A percentile compares a stretch with the other conserved stretches of the same genome.
Conservation (phyloP, 2,113 vertebrate species). For the Gallinago media region DNA sequence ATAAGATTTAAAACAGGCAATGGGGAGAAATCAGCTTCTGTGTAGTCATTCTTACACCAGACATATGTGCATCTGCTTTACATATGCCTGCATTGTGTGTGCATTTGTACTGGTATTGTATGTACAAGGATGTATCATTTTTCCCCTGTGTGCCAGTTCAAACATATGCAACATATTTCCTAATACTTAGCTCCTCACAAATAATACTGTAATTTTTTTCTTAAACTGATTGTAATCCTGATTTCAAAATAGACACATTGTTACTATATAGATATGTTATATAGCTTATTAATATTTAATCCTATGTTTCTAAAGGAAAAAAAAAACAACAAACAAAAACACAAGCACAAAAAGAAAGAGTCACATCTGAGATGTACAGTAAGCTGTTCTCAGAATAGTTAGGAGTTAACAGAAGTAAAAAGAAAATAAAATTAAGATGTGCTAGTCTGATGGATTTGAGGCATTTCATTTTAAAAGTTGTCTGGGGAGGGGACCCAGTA, state of each 20-base stretch:
- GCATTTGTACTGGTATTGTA: neutral
- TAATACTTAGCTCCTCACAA: neutral
- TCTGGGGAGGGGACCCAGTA: neutral
- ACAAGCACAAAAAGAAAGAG: neutral
- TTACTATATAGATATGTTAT: neutral
- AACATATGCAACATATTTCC: neutral
- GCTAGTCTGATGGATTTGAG: neutral
- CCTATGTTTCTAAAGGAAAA: neutral
- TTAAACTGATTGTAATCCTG: neutral
- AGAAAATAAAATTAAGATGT: neutral
- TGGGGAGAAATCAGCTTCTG: slow-evolving; percentile 28
- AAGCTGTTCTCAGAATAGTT: neutral
- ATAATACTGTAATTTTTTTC: neutral
- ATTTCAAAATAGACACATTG: neutral
- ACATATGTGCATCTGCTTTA: neutral
- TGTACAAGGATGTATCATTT: neutral
- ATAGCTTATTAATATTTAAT: neutral
- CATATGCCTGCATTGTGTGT: slow-evolving; percentile 7
- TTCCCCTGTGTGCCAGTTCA: neutral
- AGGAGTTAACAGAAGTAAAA: neutral
- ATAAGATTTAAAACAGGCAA: slow-evolving; percentile 43
- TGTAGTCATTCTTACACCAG: slow-evolving; percentile 37
- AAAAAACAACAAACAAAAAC: neutral
- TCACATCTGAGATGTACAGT: neutral
- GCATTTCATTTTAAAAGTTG: neutral